These are phyloP conservation scores for Acanthisitta chloris DNA, from an alignment of 2,113 vertebrate genomes.

Conservation along the genomic window DNA sequence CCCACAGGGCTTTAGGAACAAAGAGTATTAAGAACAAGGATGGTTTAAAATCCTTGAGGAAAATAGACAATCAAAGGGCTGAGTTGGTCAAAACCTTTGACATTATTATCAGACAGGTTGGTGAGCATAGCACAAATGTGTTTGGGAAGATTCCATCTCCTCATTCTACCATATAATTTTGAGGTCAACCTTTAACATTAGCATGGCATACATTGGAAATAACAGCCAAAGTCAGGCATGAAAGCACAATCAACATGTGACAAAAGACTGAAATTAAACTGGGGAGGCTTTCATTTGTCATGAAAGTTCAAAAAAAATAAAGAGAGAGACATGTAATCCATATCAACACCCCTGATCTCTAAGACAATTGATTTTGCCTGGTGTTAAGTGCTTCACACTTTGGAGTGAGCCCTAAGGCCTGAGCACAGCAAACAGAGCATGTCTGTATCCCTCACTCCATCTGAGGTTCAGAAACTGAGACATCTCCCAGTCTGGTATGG, in stretches of 20 bases:
- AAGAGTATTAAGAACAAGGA: not conserved
- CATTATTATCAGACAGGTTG: not conserved
- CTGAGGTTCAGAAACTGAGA: not conserved
- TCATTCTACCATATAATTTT: not conserved
- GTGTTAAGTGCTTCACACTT: not conserved
- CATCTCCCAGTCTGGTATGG: not conserved
- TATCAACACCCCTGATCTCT: not conserved
- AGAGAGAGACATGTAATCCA: accelerated
- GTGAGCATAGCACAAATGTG: not conserved
- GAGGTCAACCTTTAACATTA: not conserved
- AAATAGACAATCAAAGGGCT: not conserved
- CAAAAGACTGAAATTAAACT: not conserved
- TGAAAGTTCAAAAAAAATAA: accelerated
- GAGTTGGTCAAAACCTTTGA: not conserved
- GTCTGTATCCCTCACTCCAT: not conserved
- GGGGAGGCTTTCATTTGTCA: not conserved
- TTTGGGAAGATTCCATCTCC: not conserved
- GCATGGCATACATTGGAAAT: not conserved
- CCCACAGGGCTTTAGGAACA: not conserved
- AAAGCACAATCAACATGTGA: not conserved
- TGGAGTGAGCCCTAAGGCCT: not conserved
- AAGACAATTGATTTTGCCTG: not conserved
- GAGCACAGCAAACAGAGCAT: not conserved
- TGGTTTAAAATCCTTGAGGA: not conserved
- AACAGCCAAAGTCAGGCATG: not conserved